Evolutionary conservation across 2,113 vertebrate genomes (phyloP).

Genomic region (Bujurquina vittata): DNA sequence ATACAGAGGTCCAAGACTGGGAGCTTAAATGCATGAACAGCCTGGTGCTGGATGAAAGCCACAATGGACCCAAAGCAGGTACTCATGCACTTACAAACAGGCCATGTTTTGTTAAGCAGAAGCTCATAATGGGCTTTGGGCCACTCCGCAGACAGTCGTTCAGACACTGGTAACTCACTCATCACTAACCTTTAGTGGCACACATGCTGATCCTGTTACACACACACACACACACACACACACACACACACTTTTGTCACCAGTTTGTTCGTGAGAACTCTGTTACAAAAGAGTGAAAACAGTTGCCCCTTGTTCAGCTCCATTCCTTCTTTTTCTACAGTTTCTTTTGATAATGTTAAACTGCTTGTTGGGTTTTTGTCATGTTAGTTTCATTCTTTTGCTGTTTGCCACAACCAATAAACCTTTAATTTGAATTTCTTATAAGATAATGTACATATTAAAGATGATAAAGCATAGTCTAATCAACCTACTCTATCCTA

Average conservation of each 20-base stretch:
- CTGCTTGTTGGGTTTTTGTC: not conserved
- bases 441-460: not conserved
- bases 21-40: conserved; percentile 79
- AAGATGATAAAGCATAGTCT: not conserved
- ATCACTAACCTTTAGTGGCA: conserved; percentile 51
- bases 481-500: too few species aligned
- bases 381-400: not conserved
- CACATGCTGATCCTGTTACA: conserved; percentile 29
- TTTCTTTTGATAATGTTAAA: not conserved
- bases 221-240: not conserved
- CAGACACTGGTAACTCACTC: conserved; percentile 29
- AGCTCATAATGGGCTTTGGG: conserved; percentile 3
- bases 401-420: not conserved
- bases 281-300: conserved; percentile 22
- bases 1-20: conserved; percentile 78
- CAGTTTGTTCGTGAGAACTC: conserved; percentile 23
- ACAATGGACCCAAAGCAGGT: conserved; percentile 42
- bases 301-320: conserved; percentile 20
- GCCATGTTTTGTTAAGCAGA: not conserved
- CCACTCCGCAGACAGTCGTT: not conserved
- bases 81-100: not conserved
- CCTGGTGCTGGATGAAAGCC: conserved; percentile 74
- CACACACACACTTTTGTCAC: conserved; percentile 19
- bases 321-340: not conserved
- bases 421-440: not conserved